These are phyloP conservation scores for Acrocephalus kingi DNA, from an alignment of 2,113 vertebrate species.

Conservation along the genomic window DNA sequence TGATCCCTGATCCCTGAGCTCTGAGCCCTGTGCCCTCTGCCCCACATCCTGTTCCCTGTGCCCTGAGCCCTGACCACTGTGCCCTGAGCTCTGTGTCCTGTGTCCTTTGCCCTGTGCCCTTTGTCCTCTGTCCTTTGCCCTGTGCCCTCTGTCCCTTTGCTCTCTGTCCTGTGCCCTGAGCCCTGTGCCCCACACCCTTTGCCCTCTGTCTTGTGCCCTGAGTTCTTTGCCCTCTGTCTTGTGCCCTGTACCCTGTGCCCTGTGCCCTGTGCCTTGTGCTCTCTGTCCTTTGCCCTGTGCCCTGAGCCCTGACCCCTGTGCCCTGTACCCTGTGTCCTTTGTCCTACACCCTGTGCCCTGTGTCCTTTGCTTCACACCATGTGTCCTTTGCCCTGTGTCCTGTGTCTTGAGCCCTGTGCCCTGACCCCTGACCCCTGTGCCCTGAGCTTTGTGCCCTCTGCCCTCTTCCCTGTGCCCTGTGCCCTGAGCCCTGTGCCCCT, in stretches of 20 bases:
- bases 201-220: no score
- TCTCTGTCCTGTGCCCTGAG: not conserved
- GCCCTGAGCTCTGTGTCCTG: fast-evolving
- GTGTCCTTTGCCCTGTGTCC: not conserved
- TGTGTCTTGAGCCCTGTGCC: fast-evolving
- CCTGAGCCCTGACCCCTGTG: not conserved
- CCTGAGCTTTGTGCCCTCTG: no score
- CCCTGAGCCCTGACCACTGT: not conserved
- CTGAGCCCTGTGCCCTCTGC: fast-evolving
- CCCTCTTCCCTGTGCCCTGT: no score
- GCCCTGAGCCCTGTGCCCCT: no score
- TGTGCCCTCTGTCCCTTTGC: fast-evolving
- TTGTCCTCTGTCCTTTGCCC: fast-evolving
- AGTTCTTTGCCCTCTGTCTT: fast-evolving
- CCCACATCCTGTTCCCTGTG: no score
- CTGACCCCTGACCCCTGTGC: not conserved
- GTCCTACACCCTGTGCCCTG: no score
- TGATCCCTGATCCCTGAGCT: no score
- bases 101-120: not conserved
- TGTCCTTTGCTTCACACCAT: no score
- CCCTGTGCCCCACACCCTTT: fast-evolving
- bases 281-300: fast-evolving
- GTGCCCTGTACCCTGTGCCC: no score
- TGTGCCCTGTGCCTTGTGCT: fast-evolving
- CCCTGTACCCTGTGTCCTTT: fast-evolving